These are phyloP conservation scores for Sinella curviseta DNA, from an alignment of 1,140 invertebrate genomes.

Conservation along the genomic window DNA sequence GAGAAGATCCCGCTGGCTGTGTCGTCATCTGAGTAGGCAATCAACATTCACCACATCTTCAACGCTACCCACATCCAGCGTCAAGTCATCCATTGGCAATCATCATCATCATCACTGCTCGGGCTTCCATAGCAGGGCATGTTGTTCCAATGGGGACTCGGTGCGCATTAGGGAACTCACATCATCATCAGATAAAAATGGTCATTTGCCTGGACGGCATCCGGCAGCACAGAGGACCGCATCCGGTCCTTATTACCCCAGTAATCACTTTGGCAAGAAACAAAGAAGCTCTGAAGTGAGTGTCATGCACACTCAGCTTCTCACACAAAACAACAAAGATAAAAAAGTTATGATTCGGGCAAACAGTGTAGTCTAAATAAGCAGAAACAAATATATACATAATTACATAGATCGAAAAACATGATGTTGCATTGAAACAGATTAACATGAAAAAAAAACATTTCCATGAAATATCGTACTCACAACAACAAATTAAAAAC, in stretches of 20 bases:
- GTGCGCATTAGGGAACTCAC: constrained; percentile 33
- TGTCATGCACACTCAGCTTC: constrained; percentile 20
- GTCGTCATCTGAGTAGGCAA: constrained; percentile 50
- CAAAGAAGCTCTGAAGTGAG: constrained; percentile 40
- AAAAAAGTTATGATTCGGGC: constrained; percentile 46
- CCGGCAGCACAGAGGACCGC: constrained; percentile 32
- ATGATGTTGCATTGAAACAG: no score
- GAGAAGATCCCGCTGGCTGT: constrained; percentile 42
- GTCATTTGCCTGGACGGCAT: constrained; percentile 24
- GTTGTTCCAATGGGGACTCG: constrained; percentile 36
- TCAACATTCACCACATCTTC: constrained; percentile 51
- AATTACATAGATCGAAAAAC: not conserved
- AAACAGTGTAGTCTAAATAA: constrained; percentile 46
- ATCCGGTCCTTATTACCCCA: constrained; percentile 43
- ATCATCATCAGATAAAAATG: constrained; percentile 2
- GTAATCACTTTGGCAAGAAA: constrained; percentile 33
- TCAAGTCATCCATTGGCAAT: constrained; percentile 37
- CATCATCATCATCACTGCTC: constrained; percentile 21
- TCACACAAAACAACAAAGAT: not conserved
- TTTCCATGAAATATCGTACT: no score
- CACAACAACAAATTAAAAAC: no score
- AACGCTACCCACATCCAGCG: constrained; percentile 45
- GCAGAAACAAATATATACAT: not conserved
- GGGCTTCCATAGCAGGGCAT: constrained; percentile 10
- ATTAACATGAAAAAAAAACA: no score